Evolutionary conservation across 2,113 vertebrate species (phyloP).

Genomic region (Xyliphius kryptos): DNA sequence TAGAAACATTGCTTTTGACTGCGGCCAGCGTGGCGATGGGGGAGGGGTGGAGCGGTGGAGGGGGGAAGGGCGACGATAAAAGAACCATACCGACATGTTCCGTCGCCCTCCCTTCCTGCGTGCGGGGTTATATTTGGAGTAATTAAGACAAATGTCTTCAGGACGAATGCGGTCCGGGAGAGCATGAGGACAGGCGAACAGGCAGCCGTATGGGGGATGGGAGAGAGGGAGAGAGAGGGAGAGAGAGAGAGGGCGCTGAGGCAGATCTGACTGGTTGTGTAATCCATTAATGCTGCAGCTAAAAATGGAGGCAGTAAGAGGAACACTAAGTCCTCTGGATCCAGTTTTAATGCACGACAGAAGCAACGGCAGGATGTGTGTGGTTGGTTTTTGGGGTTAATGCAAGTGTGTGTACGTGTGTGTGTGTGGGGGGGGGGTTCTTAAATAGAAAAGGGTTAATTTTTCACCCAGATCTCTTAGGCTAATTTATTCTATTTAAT

Average conservation of each 20-base stretch:
- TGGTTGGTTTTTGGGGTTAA: no score
- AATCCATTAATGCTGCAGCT: slow-evolving; percentile 32
- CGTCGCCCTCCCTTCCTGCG: slow-evolving; percentile 8
- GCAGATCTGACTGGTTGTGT: no score
- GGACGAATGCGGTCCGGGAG: slow-evolving; percentile 10
- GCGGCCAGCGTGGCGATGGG: slow-evolving; percentile 2
- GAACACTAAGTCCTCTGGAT: neutral
- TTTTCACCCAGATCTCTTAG: no score
- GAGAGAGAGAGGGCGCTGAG: slow-evolving; percentile 16
- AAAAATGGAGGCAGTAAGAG: slow-evolving; percentile 20
- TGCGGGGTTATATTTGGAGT: slow-evolving; percentile 31
- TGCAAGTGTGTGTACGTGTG: neutral
- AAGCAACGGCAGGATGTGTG: neutral
- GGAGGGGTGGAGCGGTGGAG: neutral
- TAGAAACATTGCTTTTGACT: slow-evolving; percentile 29
- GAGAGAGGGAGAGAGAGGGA: neutral
- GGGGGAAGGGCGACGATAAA: slow-evolving; percentile 2
- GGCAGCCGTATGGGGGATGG: no score
- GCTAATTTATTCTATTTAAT: no score
- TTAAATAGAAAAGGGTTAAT: no score
- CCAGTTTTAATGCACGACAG: neutral
- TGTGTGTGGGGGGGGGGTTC: neutral
- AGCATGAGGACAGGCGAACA: neutral
- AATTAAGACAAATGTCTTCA: slow-evolving; percentile 31
- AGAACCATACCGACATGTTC: slow-evolving; percentile 19